Evolutionary conservation across 2,888 invertebrate genomes (phyloP), one percentile per base, ranked within the genome.

Genomic region (Trachelus tabidus): DNA sequence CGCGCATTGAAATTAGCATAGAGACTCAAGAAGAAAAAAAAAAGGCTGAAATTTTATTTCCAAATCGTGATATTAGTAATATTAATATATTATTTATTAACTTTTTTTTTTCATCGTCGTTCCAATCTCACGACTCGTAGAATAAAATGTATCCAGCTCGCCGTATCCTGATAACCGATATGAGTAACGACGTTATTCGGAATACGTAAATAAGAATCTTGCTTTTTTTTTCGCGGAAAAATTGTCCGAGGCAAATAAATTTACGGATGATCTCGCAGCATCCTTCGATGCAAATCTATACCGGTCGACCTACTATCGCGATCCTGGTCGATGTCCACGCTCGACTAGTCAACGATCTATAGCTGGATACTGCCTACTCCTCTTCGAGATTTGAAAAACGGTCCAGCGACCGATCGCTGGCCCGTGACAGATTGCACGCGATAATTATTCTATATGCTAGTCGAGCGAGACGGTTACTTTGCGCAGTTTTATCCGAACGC

Each of bases 391-490:
- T 56, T 56, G 56, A 56, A 56, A 56, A 56, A 56, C 56, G 56
- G 56, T 56, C 56, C 56, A 56, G 56, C 56, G 56, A 56, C 56
- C 56, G 56, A 56, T 56, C 56, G 56, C 56, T 56, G 56, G 56
- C 56, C 56, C 56, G 56, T 82, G 82, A 80, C 81, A 79, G 81
- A 79, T 78, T 82, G 79, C 78, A 80, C 76, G 81, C 76, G 82
- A 78, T 81, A 82, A 82, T 82, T 82, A 81, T 76, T 56, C 56
- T 56, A 56, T 56, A 23, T 56, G 23, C 56, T 56, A 2, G 56
- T 23, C 56, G 56, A 56, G 56, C 56, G 56, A 56, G 56, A 56
- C 56, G 23, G 56, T 23, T 56, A 56, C 56, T 56, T 56, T 56
- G 56, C 56, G 23, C 2, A 56, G 1, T 56, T 56, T 56, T 56